Evolutionary conservation across 2,113 vertebrate species (phyloP), one percentile per base, ranked within the genome.

Genomic region (Mormyrus lacerda): DNA sequence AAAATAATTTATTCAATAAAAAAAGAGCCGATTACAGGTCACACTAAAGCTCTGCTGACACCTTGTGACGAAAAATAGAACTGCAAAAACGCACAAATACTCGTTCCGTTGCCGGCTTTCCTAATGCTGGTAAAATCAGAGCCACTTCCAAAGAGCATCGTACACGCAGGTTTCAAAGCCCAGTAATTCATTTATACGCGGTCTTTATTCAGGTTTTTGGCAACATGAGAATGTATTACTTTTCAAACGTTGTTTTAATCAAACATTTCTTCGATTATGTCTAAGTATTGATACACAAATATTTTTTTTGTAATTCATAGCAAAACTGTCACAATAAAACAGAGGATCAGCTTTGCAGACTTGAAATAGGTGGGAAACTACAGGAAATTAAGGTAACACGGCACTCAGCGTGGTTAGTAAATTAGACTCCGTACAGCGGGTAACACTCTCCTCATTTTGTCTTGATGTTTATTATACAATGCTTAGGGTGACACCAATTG

Each of bases 401-500:
- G 42, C 61, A 17, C 24, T 45, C 44, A 73, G 47, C 35, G 65
- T 11, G 13, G 61, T 73, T 50, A 9, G n/a, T 79, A 27, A 11
- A 45, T 88, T 86, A 51, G 45, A 86, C 47, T 50, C 24, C 24
- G 3, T 31, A 65, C 3, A 88, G 17, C 31, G 5, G 27, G 17
- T 19, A 21, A 27, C 65, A 79, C 31, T 53, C 65, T 51, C 35
- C 48, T 4, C 86, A 91, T 94, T 95, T 93, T 95, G 95, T 94
- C 94, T 95, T 95, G 91, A 93, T 69, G 48, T 39, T 10, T 93
- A 93, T 94, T 94, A 85, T 90, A 90, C 92, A 94, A 88, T 88
- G 92, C 94, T 95, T 84, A 93, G 90, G 2, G 90, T 87, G 91
- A 69, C 95, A 91, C 85, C 90, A 92, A 92, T 61, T 9, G 90